Evolutionary conservation across 1,140 invertebrate species (phyloP), one percentile per base, ranked within the genome.

Genomic region (Pseudomyrmex pallidus): DNA sequence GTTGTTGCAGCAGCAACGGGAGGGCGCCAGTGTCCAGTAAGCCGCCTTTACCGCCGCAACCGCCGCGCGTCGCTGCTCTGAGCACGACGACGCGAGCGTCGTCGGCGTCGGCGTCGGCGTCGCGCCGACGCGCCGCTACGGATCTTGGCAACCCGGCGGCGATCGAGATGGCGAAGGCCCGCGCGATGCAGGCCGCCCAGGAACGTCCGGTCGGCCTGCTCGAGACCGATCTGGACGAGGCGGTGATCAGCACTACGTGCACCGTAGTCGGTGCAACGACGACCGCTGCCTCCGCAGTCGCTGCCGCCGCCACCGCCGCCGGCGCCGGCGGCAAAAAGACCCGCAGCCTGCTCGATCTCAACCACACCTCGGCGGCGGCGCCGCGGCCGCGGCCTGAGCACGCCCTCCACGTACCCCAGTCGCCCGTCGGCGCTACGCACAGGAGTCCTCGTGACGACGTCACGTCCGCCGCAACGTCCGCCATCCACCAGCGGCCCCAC

Each of bases 171-270:
- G 93, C 93, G 91, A 94, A 93, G 87, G 92, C 93, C 90, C 93
- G 94, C 86, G 90, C 93, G 91, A 94, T 94, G 93, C 94, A 93
- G 91, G 93, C 91, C 89, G 92, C 88, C 90, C 85, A 91, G 85
- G 86, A 89, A 90, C 90, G 94, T 88, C 93, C 93, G 73, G 94
- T 94, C 93, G 97, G 97, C 89, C 95, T 97, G 92, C 96, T 98
- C 92, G 97, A 98, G 95, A 98, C 97, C 85, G 97, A 98, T 94
- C 95, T 98, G 90, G 97, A 98, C 95, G 96, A 96, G 90, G 96
- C 90, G 86, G 90, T 90, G 68, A 76, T 83, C 83, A 70, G 62
- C 70, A 85, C 85, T 35, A 83, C 17, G 12, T 57, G 57, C 46
- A 61, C 72, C 17, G 35, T 48, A 7, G 22, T 48, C 13, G 35